Evolutionary conservation across 2,888 invertebrate genomes (phyloP).

Genomic region (Stenurella melanura): DNA sequence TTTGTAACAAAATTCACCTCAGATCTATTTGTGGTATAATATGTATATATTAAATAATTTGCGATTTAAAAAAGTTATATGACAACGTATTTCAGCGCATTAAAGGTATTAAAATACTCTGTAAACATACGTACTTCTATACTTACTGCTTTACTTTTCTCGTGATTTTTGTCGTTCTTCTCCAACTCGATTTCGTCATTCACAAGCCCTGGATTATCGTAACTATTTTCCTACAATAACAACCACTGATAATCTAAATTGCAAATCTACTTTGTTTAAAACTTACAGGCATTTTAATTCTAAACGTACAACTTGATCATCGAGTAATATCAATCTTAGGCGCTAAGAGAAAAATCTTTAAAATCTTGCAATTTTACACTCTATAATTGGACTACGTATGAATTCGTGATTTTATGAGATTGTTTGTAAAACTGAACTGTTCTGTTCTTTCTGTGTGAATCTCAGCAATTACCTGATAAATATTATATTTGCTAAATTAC

Average conservation of each 20-base stretch:
- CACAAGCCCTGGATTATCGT: neutral
- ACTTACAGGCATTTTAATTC: conserved; percentile 4
- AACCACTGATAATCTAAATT: neutral
- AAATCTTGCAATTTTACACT: neutral
- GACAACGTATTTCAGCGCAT: no score
- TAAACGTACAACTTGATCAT: neutral
- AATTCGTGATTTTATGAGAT: conserved; percentile 30
- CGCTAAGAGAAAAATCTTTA: neutral
- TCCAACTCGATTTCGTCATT: conserved; percentile 11
- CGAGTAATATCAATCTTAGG: neutral
- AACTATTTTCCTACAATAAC: conserved; percentile 27
- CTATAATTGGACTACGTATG: neutral
- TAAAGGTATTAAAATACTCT: no score
- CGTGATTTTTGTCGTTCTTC: conserved; percentile 3
- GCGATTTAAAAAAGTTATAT: no score
- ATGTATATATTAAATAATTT: no score
- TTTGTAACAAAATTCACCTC: no score
- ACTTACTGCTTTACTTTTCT: conserved; percentile 17
- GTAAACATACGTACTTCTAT: no score
- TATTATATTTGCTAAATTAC: conserved; percentile 14
- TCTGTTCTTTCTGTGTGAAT: conserved; percentile 28
- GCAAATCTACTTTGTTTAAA: neutral
- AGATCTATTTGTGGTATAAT: no score
- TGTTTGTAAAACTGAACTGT: conserved; percentile 30
- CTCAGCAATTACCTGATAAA: conserved; percentile 37